Evolutionary conservation across 1,140 invertebrate genomes (phyloP).

Genomic region (Zaprionus gabonicus): DNA sequence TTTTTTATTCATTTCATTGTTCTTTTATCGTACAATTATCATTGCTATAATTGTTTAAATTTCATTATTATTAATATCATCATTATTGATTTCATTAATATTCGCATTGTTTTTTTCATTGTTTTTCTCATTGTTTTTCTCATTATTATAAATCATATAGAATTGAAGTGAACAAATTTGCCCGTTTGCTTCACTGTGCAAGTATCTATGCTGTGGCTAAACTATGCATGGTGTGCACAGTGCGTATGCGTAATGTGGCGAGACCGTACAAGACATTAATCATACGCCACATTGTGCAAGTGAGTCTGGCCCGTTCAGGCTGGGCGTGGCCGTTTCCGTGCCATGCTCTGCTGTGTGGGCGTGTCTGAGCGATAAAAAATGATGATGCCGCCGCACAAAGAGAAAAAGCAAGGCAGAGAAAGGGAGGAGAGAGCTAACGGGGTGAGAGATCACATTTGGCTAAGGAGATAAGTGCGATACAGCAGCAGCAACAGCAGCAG

Average conservation of each 20-base stretch:
- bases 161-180: neutral
- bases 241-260: constrained; percentile 38
- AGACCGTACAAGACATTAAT: constrained; percentile 68
- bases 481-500: neutral
- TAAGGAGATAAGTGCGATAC: constrained; percentile 7
- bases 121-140: neutral
- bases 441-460: constrained; percentile 9
- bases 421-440: neutral
- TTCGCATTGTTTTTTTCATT: neutral
- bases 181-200: neutral
- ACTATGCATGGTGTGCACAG: constrained; percentile 2
- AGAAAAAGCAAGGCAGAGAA: neutral
- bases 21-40: no score
- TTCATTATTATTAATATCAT: neutral
- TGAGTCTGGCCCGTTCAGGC: constrained; percentile 18
- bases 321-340: neutral
- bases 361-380: constrained; percentile 73
- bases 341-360: constrained; percentile 24
- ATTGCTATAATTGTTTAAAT: neutral
- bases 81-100: neutral
- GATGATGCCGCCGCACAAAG: constrained; percentile 36
- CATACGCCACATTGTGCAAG: constrained; percentile 74
- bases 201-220: no score
- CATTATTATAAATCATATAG: neutral
- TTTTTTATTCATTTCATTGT: no score